Base-by-base conservation (phyloP, 2,113 vertebrate species). In the Natator depressus region DNA sequence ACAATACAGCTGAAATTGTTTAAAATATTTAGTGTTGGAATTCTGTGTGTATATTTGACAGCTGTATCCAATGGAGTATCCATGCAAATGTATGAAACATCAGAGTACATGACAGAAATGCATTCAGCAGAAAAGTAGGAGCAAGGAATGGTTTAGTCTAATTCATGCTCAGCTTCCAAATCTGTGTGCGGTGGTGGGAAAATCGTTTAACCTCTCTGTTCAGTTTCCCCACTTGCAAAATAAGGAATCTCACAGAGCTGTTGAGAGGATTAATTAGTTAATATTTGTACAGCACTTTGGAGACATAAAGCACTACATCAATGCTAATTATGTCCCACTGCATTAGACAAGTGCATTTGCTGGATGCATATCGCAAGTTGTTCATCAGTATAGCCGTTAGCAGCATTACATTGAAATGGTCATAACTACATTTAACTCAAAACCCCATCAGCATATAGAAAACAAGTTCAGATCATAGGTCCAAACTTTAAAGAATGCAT, bases 241-340 rank as follows among this genome's bases (percentile, higher is more conserved):
- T 22, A 54, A 94, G 81, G 4, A 91, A 85, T 42, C 57, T 91
- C 54, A 78, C 90, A 12, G 62, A 20, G 2, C 25, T 55, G 47
- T 80, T 91, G 42, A 75, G 42, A 91, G 51, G 35, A 85, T 84
- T 85, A 82, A 93, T 89, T 85, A 35, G 35, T 59, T 59, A 84
- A 84, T 82, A 80, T 8, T 38, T 29, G 54, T 54, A 87, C 51
- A 80, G 81, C 42, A 50, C 89, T 62, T 38, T 76, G 93, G 50
- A 38, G 10, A 20, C 91, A 62, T 87, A 90, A 93, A 96, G 54
- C 1, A 0, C 81, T 94, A 8, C 83, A 93, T 87, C 89, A 95
- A 87, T 85, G 82, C 8, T 89, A 93, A 96, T 96, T 94, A 96
- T 89, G n/a, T 3, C 19, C 6, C 76, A 94, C 75, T 93, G 87